These are phyloP conservation scores for Rhodinocichla rosea DNA, from an alignment of 2,113 vertebrate genomes.

Conservation along the genomic window DNA sequence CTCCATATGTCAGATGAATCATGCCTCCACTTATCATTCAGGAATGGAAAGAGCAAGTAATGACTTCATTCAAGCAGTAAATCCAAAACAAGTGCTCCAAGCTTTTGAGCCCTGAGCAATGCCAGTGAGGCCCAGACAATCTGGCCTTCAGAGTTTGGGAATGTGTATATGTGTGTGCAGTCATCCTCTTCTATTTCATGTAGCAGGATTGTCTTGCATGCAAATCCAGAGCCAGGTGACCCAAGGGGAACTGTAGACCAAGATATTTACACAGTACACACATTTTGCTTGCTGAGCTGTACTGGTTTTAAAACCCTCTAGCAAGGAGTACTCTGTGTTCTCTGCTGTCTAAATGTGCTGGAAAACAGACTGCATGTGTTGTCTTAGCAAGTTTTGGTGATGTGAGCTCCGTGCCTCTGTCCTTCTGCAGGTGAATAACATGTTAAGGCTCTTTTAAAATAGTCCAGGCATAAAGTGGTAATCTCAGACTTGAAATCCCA, in stretches of 20 bases:
- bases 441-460: neutral
- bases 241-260: neutral
- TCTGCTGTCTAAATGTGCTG: slow-evolving; percentile 46
- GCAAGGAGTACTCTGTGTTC: slow-evolving; percentile 45
- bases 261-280: slow-evolving; percentile 39
- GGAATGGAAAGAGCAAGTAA: slow-evolving; percentile 8
- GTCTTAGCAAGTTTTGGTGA: slow-evolving; percentile 14
- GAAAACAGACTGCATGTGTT: slow-evolving; percentile 21
- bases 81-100: neutral
- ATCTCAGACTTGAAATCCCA: neutral
- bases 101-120: neutral
- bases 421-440: neutral
- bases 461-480: neutral
- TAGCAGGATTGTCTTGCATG: slow-evolving; percentile 1
- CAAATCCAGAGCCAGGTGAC: slow-evolving; percentile 6
- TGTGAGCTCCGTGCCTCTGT: neutral
- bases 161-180: neutral
- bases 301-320: slow-evolving; percentile 45
- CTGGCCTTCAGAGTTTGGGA: neutral
- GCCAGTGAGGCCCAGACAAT: neutral
- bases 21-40: neutral
- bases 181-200: neutral
- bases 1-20: slow-evolving; percentile 10
- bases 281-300: slow-evolving; percentile 59
- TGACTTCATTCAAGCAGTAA: slow-evolving; percentile 10